phyloP scores from a whole-genome alignment of 2,797 vertebrate species.

The Sebastolobus alascanus region DNA sequence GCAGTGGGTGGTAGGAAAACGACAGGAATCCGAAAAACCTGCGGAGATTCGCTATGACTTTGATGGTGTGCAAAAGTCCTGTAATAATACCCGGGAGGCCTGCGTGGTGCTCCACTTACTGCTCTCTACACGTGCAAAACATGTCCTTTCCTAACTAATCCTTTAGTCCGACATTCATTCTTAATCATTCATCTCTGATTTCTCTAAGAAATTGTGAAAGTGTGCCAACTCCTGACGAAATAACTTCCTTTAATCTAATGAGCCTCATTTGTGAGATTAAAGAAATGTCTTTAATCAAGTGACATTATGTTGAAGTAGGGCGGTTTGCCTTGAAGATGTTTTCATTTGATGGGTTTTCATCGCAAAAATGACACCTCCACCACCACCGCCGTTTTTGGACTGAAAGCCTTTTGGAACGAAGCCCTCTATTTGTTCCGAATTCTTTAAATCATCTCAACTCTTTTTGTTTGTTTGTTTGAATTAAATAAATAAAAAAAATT shows the following conservation, averaged over 20 bases:
- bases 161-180: constrained; percentile 63
- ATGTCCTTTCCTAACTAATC: constrained; percentile 54
- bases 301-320: constrained; percentile 52
- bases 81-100: constrained; percentile 62
- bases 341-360: constrained; percentile 48
- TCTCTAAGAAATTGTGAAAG: constrained; percentile 34
- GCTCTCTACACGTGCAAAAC: constrained; percentile 57
- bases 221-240: constrained; percentile 56
- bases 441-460: constrained; percentile 1
- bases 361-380: constrained; percentile 40
- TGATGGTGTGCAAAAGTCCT: constrained; percentile 61
- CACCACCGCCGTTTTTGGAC: constrained; percentile 3
- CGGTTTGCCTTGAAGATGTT: constrained; percentile 57
- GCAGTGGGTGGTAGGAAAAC: constrained; percentile 30
- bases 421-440: constrained; percentile 19
- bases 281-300: constrained; percentile 63
- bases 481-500: background rate
- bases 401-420: constrained; percentile 31
- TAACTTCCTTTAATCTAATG: constrained; percentile 61
- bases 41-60: constrained; percentile 51
- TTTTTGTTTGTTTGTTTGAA: constrained; percentile 5
- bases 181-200: constrained; percentile 51
- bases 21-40: constrained; percentile 22
- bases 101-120: constrained; percentile 47
- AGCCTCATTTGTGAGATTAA: constrained; percentile 71